Evolutionary conservation across 2,797 vertebrate genomes (phyloP), one percentile per base, ranked within the genome.

Genomic region (Hydrophis major): DNA sequence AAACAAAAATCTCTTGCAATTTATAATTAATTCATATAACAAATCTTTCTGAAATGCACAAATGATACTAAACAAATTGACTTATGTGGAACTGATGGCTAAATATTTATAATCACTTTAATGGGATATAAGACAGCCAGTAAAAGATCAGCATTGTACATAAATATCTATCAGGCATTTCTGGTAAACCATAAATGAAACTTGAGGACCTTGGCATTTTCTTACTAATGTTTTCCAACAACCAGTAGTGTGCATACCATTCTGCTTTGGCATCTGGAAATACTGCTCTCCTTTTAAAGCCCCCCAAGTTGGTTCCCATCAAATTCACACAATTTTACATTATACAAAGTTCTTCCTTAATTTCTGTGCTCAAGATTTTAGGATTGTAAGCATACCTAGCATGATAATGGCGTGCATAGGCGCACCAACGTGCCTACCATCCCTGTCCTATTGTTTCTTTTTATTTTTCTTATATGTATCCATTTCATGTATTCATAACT

Each of bases 1-100:
- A 95, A 95, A 93, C 92, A 95, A 86, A 59, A 92, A 89, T 59
- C 74, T 60, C 92, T 92, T 90, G 55, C 95, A 93, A 88, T 56
- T 37, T 37, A 57, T 32, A 66, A 86, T 60, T 61, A 37, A 13
- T 89, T 89, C 12, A 20, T 83, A 47, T 25, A 83, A 4, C 32
- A 90, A 90, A 87, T 7, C 14, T 56, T 61, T 66, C 5, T 90
- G 42, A 18, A 90, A 63, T 78, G 25, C 37, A 56, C 56, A 86
- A 50, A 27, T 47, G 37, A 47, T 83, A 25, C 74, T 83, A 47
- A 22, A 12, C 37, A 83, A 47, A 47, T 83, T 12, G 42, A 83
- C 74, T 47, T 47, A 47, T 47, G 10, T 47, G 74, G 37, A 83
- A 83, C 42, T 83, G 10, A 83, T 83, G 20, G 12, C 37, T 47